Base-by-base conservation (phyloP, 2,888 invertebrate genomes). In the Spicauda simplicius region DNA sequence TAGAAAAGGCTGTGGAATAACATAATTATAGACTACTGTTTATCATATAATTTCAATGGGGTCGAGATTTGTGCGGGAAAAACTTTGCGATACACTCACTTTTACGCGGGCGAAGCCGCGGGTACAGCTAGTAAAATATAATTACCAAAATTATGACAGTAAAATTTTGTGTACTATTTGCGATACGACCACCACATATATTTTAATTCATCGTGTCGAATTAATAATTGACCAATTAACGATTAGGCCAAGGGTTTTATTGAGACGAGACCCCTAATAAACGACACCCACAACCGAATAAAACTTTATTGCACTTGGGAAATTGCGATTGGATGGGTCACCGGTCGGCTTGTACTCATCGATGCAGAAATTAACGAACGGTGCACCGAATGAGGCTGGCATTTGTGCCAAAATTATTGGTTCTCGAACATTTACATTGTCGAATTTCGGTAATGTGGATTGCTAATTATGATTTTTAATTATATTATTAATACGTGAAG, bases 171-270 rank as follows among this genome's bases (percentile, higher is more conserved):
- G 18, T 37, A 12, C 11, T 37, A 37, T 37, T 12, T 37, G 37
- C 37, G 11, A 37, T 37, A 12, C 1, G 12, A 37, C 37, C 12
- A 11, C 37, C 12, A 37, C 12, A 12, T 37, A 12, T 12, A 7
- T 55, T 37, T 60, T 55, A 3, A 63, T 65, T 59, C 59, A 59
- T 65, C 59, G 67, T 56, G 55, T 56, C 61, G 48, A 67, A 67
- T 67, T 56, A 48, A 67, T 67, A 67, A 67, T 67, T 61, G 54
- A 56, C 50, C 66, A 50, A 56, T 55, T 25, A 61, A 61, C 56
- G 61, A 67, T 61, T 61, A 67, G 48, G 50, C 20, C 10, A 56
- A 67, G 50, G 50, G 16, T 61, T 61, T 60, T 61, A 61, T 60
- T 55, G 55, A 66, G 58, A 54, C 52, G 65, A 30, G 20, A 60